These are phyloP conservation scores for Mugil cephalus DNA, from an alignment of 2,113 vertebrate genomes.

Conservation along the genomic window DNA sequence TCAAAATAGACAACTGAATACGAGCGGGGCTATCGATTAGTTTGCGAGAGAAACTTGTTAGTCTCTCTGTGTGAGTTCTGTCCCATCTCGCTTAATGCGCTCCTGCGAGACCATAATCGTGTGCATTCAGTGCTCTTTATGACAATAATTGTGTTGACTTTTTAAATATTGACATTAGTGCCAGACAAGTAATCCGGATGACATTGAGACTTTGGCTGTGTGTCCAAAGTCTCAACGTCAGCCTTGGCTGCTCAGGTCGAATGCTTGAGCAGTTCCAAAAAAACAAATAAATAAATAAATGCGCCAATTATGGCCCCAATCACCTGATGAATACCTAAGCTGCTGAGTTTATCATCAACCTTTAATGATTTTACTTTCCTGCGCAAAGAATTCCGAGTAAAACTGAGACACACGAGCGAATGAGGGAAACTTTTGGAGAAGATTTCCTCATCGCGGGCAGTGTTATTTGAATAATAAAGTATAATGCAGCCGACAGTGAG, in stretches of 20 bases:
- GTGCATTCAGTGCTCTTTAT: constrained; percentile 48
- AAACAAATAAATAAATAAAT: not conserved
- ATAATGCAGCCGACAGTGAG: constrained; percentile 62
- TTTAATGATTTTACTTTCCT: constrained; percentile 49
- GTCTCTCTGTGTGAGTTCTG: constrained; percentile 10
- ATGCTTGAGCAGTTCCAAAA: constrained; percentile 26
- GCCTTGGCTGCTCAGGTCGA: constrained; percentile 44
- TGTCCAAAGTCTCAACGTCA: constrained; percentile 44
- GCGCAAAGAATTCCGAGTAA: too few species aligned
- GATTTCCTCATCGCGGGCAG: constrained; percentile 63
- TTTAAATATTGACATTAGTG: constrained; percentile 58
- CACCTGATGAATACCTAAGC: constrained; percentile 44
- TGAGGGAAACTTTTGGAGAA: constrained; percentile 39
- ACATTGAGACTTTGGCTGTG: constrained; percentile 45
- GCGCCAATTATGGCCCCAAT: constrained; percentile 20
- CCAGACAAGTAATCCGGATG: constrained; percentile 51
- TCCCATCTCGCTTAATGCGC: constrained; percentile 40
- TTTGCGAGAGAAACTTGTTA: not conserved
- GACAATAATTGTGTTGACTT: constrained; percentile 49
- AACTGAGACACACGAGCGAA: constrained; percentile 30
- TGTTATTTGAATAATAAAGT: constrained; percentile 69
- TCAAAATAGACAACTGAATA: not conserved
- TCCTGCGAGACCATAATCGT: constrained; percentile 35
- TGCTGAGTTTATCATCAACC: constrained; percentile 49
- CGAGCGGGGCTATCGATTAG: not conserved